Base-by-base conservation (phyloP, 2,797 vertebrate genomes). In the Sebastolobus alascanus region DNA sequence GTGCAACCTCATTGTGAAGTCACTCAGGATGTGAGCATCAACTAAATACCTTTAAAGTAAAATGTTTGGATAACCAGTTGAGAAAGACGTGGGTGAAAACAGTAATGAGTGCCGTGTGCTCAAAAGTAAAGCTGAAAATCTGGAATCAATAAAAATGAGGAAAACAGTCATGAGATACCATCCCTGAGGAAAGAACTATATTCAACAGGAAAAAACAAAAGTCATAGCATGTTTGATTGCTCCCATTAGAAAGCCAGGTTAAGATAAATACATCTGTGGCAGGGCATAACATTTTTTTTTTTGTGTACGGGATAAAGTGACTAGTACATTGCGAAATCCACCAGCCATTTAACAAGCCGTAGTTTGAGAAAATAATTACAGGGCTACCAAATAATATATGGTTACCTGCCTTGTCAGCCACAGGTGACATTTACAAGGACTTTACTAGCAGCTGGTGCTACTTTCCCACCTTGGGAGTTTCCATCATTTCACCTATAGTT, bases 91-190 rank as follows among this genome's bases (percentile, higher is more conserved):
- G 77, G 68, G 56, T 40, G 58, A 90, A 75, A 65, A 55, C 72
- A 25, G 59, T 76, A 80, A 87, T 76, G 50, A 87, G 63, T 25
- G 75, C 68, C 4, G 16, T 65, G 79, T 74, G 77, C 77, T 86
- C 46, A 46, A 64, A 67, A 84, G 65, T 75, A 71, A 82, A 80
- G 64, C 66, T 67, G 73, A 54, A 85, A 92, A 90, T 87, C 83
- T 93, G 90, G 85, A 91, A 86, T 84, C 80, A 84, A 87, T 91
- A 68, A 88, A 85, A 80, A 80, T 1, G 55, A 82, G 59, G 54
- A 65, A 69, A 91, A 68, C 63, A 80, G 65, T 82, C 80, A 79
- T 69, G 68, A 72, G 75, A 90, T 40, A 77, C 43, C 27, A 37
- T 87, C 82, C 85, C 89, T 6, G 76, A 83, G 86, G 84, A 84